Evolutionary conservation across 2,888 invertebrate genomes (phyloP).

Genomic region (Trichopria drosophilae): DNA sequence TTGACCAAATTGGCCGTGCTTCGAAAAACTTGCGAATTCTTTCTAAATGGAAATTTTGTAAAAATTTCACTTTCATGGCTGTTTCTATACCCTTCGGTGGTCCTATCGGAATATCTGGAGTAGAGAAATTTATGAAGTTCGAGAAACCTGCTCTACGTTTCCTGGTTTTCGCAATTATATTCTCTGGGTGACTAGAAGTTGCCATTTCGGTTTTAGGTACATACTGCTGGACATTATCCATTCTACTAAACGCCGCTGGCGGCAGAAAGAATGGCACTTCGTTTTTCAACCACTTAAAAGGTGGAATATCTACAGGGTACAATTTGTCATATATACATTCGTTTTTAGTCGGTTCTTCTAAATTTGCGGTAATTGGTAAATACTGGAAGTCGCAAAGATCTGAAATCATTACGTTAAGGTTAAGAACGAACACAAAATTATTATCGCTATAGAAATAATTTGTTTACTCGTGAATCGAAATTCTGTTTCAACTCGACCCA

Average conservation of each 20-base stretch:
- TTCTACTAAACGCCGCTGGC: slow-evolving; percentile 78
- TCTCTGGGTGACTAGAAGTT: slow-evolving; percentile 43
- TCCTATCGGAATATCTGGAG: slow-evolving; percentile 66
- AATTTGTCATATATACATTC: slow-evolving; percentile 68
- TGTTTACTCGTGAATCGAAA: slow-evolving; percentile 69
- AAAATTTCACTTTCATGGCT: slow-evolving; percentile 58
- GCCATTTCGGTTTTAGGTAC: slow-evolving; percentile 50
- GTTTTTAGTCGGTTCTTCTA: slow-evolving; percentile 55
- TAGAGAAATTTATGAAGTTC: slow-evolving; percentile 67
- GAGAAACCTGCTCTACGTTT: slow-evolving; percentile 65
- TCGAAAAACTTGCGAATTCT: slow-evolving; percentile 66
- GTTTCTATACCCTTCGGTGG: slow-evolving; percentile 66
- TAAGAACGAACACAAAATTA: slow-evolving; percentile 4
- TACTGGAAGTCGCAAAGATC: slow-evolving; percentile 92
- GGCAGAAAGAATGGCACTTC: slow-evolving; percentile 68
- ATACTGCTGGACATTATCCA: slow-evolving; percentile 64
- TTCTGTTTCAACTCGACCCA: slow-evolving; percentile 66
- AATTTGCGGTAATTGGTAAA: slow-evolving; percentile 69
- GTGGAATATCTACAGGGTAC: slow-evolving; percentile 64
- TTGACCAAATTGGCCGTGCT: slow-evolving; percentile 87
- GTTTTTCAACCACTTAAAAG: slow-evolving; percentile 64
- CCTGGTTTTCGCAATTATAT: slow-evolving; percentile 61
- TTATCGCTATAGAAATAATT: slow-evolving; percentile 8
- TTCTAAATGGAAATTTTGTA: slow-evolving; percentile 54
- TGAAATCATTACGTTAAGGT: slow-evolving; percentile 53